Evolutionary conservation across 2,888 invertebrate genomes (phyloP), one percentile per base, ranked within the genome.

Genomic region (Dilophus febrilis): DNA sequence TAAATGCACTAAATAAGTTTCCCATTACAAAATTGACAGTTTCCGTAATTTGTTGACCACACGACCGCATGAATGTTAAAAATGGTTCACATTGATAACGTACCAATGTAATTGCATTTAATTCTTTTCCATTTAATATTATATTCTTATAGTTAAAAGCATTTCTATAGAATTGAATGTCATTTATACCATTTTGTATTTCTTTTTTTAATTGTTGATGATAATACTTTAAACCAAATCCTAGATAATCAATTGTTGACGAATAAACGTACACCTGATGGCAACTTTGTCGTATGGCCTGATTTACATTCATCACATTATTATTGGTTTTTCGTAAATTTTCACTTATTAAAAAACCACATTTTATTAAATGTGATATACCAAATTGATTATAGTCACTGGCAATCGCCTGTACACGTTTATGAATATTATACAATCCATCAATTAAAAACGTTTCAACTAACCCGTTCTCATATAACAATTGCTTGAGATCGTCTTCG

Each of bases 401-500:
- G 0, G 57, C 53, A 10, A 61, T 52, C 2, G 50, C 46, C 2
- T 49, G 47, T 3, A 61, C 51, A 8, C 44, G 34, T 1, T 48
- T 45, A 51, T 76, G 71, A 28, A 74, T 64, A 16, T 53, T 50
- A 17, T 73, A 48, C 13, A 76, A 52, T 1, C 59, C 53, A 30
- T 65, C 53, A 26, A 68, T 67, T 7, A 65, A 58, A 18, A 50
- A 50, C 12, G 54, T 48, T 18, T 57, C 54, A 0, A 47, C 50
- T n/a, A 70, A 51, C 7, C 74, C 73, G 43, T 64, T 59, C 30
- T 59, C 53, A 44, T 61, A 56, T 1, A 75, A 58, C 45, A 75
- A 54, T 30, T 69, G 65, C 46, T 65, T 66, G 42, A 67, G 54
- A 51, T 76, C 75, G 40, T 61, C 57, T 11, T 48, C 40, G 12